Base-by-base conservation (phyloP, 2,888 invertebrate genomes). In the Eristalis intricaria region DNA sequence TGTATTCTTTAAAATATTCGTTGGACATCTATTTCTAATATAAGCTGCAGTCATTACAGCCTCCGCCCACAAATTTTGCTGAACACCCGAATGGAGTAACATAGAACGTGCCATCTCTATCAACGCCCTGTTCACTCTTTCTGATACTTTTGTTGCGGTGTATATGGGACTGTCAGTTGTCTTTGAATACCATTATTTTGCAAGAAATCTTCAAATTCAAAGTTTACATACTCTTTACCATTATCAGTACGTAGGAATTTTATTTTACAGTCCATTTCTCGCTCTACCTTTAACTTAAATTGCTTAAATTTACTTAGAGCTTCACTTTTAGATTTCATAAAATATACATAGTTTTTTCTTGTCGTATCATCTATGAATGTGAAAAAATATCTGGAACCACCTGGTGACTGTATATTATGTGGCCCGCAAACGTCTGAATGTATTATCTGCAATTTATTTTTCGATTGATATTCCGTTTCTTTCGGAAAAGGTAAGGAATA, bases 371-470 rank as follows among this genome's bases (percentile, higher is more conserved):
- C 89, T 15, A 89, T 88, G 70, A 89, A 87, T 2, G 88, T 87
- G 0, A 84, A 63, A 23, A 89, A 89, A 77, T 89, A 89, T 15
- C 63, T n/a, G n/a, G n/a, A n/a, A n/a, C n/a, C n/a, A n/a, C n/a
- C 82, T 5, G 77, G 29, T 32, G 10, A 32, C 8, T 32, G 38
- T 2, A 60, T 73, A 10, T 75, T 58, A 4, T 89, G 84, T 19
- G 89, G 89, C n/a, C 88, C 89, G 40, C 81, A 89, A 32, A 89
- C 83, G 60, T 89, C 89, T 15, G 79, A 71, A 38, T 89, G 81
- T 4, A 29, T 2, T 5, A 88, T 69, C 19, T 86, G 71, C 15
- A 84, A 43, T 26, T 80, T 13, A n/a, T 75, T 38, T 32, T 13
- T 68, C 50, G 79, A 50, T 38, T 43, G 80, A 22, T 74, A 73